Base-by-base conservation (phyloP, 2,113 vertebrate genomes). In the Dascyllus trimaculatus region DNA sequence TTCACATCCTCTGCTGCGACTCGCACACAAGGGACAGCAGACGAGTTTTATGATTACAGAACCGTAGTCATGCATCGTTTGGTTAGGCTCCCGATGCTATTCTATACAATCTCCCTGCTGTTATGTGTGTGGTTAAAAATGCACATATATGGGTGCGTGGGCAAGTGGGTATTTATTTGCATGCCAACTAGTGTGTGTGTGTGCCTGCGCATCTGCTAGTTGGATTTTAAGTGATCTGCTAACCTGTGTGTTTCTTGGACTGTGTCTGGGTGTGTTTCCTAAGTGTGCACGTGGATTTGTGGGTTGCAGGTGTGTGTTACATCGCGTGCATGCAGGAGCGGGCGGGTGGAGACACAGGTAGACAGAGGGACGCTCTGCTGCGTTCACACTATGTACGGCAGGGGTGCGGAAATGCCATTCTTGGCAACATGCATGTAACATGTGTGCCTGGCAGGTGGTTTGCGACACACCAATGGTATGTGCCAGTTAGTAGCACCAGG, bases 401-500 rank as follows among this genome's bases (percentile, higher is more conserved):
- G 91, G 93, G 91, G 91, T 92, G 93, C 93, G 94, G 94, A 95
- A 94, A 91, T 84, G 71, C 54, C 48, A 38, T 89, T 81, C 85
- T 86, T 95, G 94, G 92, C 93, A 95, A 90, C 92, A 90, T 80
- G 64, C 80, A 40, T 81, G 89, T 93, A 92, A 94, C 94, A 95
- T 93, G 94, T 94, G 94, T 92, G 90, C 89, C 72, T 59, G 64
- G 85, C 89, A 78, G 86, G 90, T 81, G 92, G 87, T 73, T 84
- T 29, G 75, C 61, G 11, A 85, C 80, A 83, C 88, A 84, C 85
- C 75, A 65, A 74, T 70, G 64, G 43, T 62, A 70, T 25, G 85
- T 90, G 93, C 91, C 92, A 93, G 90, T 85, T 86, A 87, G 78
- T 64, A 71, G 80, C 83, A 84, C 89, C 90, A 89, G 88, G 89